Evolutionary conservation across 2,888 invertebrate genomes (phyloP).

Genomic region (Drymonia ruficornis): DNA sequence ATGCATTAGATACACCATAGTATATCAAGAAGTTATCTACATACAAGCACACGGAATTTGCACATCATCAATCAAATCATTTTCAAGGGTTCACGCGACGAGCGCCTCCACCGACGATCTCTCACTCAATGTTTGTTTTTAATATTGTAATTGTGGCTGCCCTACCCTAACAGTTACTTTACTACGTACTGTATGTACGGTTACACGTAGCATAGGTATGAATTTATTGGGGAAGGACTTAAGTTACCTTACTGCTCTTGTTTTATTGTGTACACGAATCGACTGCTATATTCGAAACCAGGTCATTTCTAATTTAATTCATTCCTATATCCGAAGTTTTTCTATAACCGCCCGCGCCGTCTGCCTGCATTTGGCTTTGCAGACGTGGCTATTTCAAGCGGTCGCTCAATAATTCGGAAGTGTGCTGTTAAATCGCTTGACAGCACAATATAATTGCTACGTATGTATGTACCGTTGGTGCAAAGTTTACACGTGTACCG

Average conservation of each 20-base stretch:
- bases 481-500: background rate
- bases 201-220: too few relatives aligned
- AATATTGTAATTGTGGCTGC: too few relatives aligned
- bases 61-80: too few relatives aligned
- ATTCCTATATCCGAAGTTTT: slow-evolving; percentile 45
- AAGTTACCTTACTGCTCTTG: background rate
- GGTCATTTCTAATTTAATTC: slow-evolving; percentile 55
- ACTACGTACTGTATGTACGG: too few relatives aligned
- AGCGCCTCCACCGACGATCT: too few relatives aligned
- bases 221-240: too few relatives aligned
- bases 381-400: slow-evolving; percentile 5
- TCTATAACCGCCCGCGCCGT: slow-evolving; percentile 31
- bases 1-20: slow-evolving; percentile 43
- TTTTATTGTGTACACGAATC: slow-evolving; percentile 29
- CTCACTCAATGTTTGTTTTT: too few relatives aligned
- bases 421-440: slow-evolving; percentile 1
- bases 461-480: background rate
- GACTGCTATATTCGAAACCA: slow-evolving; percentile 47
- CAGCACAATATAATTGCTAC: background rate
- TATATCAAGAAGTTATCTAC: slow-evolving; percentile 1
- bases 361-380: slow-evolving; percentile 11
- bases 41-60: background rate
- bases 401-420: slow-evolving; percentile 6
- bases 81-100: too few relatives aligned
- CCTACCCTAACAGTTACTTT: too few relatives aligned